Evolutionary conservation across 2,797 vertebrate genomes (phyloP).

Genomic region (Lacerta viridis): DNA sequence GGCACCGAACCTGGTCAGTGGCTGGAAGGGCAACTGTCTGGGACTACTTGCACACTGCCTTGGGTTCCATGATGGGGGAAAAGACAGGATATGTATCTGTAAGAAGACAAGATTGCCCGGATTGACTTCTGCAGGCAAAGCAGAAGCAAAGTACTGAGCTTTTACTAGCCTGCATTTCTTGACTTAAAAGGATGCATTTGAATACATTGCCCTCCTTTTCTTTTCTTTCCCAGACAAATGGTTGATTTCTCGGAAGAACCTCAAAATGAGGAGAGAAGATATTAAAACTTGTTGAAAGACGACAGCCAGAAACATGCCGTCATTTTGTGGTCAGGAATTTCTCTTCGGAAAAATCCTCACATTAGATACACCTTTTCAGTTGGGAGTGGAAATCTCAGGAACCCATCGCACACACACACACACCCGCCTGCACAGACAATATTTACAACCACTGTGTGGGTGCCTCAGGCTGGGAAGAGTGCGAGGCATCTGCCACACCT

Average conservation of each 20-base stretch:
- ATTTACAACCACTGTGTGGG: slow-evolving; percentile 59
- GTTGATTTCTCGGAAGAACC: slow-evolving; percentile 52
- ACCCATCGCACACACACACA: slow-evolving; percentile 49
- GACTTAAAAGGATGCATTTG: slow-evolving; percentile 30
- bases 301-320: slow-evolving; percentile 32
- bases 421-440: slow-evolving; percentile 52
- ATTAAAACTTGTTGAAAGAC: slow-evolving; percentile 75
- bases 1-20: too few species aligned
- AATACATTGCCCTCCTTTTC: neutral
- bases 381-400: slow-evolving; percentile 59
- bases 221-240: neutral
- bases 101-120: too few species aligned
- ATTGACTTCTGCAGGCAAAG: neutral
- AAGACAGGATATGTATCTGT: too few species aligned
- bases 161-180: neutral
- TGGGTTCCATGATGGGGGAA: too few species aligned
- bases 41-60: too few species aligned
- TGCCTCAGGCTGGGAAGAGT: slow-evolving; percentile 62
- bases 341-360: slow-evolving; percentile 59
- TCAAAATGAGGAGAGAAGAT: slow-evolving; percentile 62
- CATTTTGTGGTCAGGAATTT: slow-evolving; percentile 56
- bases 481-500: slow-evolving; percentile 67
- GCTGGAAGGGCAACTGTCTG: too few species aligned
- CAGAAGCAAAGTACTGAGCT: neutral
- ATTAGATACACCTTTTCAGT: slow-evolving; percentile 58